A percentile compares a stretch with the other conserved stretches of the same genome.
These are phyloP conservation scores for Corticium candelabrum DNA, from an alignment of 37 sponge, comb jelly and placozoan genomes.

Conservation along the genomic window DNA sequence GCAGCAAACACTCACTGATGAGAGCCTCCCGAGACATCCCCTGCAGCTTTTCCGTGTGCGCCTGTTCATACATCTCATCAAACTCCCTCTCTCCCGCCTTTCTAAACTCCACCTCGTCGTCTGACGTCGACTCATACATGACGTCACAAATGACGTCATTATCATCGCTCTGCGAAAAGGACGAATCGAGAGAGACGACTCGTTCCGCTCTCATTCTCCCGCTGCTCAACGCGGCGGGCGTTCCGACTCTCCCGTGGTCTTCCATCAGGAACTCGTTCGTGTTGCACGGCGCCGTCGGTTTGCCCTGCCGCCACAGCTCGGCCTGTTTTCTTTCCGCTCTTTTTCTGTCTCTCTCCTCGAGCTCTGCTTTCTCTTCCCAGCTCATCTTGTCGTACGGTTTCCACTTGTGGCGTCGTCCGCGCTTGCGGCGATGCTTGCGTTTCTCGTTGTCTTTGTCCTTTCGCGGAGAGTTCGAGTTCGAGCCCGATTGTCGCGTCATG, in stretches of 20 bases:
- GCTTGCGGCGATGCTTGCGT: constrained; percentile 8
- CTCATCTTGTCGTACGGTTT: constrained; percentile 33
- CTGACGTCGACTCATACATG: no score
- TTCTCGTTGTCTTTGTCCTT: constrained; percentile 1
- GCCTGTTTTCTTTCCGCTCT: constrained; percentile 14
- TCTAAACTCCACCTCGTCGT: neutral
- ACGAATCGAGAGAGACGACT: neutral
- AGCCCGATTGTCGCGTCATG: no score
- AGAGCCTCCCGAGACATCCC: neutral
- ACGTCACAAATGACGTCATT: no score
- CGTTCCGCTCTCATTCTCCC: neutral
- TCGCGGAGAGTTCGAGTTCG: neutral
- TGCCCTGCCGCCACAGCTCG: constrained; percentile 23
- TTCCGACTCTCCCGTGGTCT: constrained; percentile 1
- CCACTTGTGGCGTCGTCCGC: constrained; percentile 25
- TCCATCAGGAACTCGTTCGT: constrained; percentile 33
- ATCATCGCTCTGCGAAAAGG: neutral
- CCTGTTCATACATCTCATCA: neutral
- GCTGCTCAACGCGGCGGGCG: neutral
- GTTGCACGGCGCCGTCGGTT: constrained; percentile 28
- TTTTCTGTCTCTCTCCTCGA: constrained; percentile 6
- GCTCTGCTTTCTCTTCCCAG: constrained; percentile 20
- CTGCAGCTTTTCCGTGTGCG: neutral
- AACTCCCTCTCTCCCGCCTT: neutral
- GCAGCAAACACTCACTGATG: neutral